Evolutionary conservation across 2,888 invertebrate genomes (phyloP), one percentile per base, ranked within the genome.

Genomic region (Subacronicta megacephala): DNA sequence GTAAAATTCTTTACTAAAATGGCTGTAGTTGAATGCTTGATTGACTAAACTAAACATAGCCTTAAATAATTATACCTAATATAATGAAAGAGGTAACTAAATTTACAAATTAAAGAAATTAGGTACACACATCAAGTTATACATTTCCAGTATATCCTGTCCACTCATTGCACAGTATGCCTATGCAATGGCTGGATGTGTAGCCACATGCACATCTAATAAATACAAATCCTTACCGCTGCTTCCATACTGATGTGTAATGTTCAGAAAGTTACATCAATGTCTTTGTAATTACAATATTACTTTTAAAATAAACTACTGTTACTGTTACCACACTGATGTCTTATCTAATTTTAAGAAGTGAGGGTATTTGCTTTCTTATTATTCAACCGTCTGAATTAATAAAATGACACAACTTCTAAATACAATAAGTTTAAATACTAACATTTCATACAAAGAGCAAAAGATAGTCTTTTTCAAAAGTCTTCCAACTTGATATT

Each of bases 381-480:
- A 37, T 16, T 16, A 23, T 7, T 40, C 20, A 2, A 16, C 44
- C 36, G 9, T 23, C 29, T 18, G 10, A 35, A 45, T 40, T 37
- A 13, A 31, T n/a, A 38, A 37, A 18, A 52, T 55, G 37, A 42
- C 23, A 54, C 20, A 54, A 50, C 26, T 13, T 44, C 40, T 57
- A 60, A 52, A 53, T 38, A 49, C 41, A 53, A 57, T 40, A 31
- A 56, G 10, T 12, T 46, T 45, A 20, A 59, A 71, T 85, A 87
- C 87, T 86, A 85, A 88, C 88, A 88, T 85, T 84, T 84, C 83
- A 80, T 70, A 80, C 69, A 80, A 71, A 57, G 52, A 65, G 74
- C 78, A 72, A 77, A 73, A 74, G 70, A 75, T 73, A 71, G 61
- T 65, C 58, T 76, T 78, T 81, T 72, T 75, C 67, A 75, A 73